Evolutionary conservation across 2,797 vertebrate species (phyloP).

Genomic region (Acanthornis magna): DNA sequence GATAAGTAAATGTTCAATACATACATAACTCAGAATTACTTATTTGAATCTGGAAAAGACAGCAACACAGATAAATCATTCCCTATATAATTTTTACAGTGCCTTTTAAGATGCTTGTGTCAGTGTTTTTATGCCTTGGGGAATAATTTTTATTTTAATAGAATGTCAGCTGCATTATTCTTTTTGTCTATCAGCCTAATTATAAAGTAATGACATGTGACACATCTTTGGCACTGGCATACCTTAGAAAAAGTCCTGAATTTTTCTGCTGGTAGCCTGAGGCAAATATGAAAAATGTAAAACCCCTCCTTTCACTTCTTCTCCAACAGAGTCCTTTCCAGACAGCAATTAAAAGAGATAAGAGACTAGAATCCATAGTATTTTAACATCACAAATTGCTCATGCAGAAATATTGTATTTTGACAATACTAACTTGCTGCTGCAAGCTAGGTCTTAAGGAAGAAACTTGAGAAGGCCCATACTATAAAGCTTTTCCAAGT

Average conservation of each 20-base stretch:
- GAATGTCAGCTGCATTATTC: constrained; percentile 43
- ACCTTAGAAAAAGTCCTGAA: constrained; percentile 17
- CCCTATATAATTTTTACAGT: not conserved
- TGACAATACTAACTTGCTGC: not conserved
- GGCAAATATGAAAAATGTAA: constrained; percentile 26
- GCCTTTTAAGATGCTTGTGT: constrained; percentile 29
- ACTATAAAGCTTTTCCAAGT: not conserved
- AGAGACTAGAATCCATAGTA: not conserved
- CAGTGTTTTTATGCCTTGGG: constrained; percentile 36
- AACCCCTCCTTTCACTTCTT: not conserved
- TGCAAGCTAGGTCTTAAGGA: not conserved
- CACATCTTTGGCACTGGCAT: not conserved
- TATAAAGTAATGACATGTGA: constrained; percentile 59
- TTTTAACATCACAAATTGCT: not conserved
- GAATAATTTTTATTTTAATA: constrained; percentile 48
- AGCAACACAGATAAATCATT: not conserved
- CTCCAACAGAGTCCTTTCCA: not conserved
- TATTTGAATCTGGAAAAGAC: constrained; percentile 36
- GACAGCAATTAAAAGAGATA: not conserved
- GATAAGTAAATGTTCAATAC: not conserved
- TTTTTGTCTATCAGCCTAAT: constrained; percentile 63
- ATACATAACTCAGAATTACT: constrained; percentile 2
- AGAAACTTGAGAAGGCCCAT: not conserved
- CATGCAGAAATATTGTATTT: not conserved
- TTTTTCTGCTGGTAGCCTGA: constrained; percentile 38